These are phyloP conservation scores for Phainopepla nitens DNA, from an alignment of 2,113 vertebrate species.

Conservation along the genomic window DNA sequence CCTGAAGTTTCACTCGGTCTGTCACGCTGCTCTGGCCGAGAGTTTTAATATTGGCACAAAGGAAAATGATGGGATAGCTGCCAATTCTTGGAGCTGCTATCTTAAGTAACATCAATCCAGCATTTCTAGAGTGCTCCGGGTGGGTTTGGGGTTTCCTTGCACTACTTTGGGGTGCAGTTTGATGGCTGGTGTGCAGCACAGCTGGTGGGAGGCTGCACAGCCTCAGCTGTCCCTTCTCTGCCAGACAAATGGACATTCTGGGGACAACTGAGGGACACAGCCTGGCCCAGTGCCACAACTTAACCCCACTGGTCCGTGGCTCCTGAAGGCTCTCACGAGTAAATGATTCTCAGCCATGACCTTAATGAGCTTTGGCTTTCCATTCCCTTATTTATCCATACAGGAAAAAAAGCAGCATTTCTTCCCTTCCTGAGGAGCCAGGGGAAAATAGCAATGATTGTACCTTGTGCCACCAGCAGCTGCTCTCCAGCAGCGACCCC, in stretches of 20 bases:
- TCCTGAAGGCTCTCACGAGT: not conserved
- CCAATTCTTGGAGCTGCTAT: not conserved
- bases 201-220: not conserved
- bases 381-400: not conserved
- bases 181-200: fast-evolving
- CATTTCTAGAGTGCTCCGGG: not conserved
- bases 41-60: not conserved
- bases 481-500: not conserved
- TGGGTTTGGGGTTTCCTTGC: not conserved
- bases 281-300: not conserved
- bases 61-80: not conserved
- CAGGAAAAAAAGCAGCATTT: not conserved
- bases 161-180: not conserved
- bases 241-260: not conserved
- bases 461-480: not conserved
- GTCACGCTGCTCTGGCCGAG: not conserved
- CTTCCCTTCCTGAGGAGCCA: not conserved
- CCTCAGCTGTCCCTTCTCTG: not conserved
- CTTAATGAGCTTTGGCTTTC: not conserved
- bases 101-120: not conserved
- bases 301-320: not conserved
- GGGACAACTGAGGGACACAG: not conserved
- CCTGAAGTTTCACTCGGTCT: not conserved
- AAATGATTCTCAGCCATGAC: not conserved
- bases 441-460: no score